Evolutionary conservation across 1,140 invertebrate species (phyloP).

Genomic region (Diabrotica undecimpunctata): DNA sequence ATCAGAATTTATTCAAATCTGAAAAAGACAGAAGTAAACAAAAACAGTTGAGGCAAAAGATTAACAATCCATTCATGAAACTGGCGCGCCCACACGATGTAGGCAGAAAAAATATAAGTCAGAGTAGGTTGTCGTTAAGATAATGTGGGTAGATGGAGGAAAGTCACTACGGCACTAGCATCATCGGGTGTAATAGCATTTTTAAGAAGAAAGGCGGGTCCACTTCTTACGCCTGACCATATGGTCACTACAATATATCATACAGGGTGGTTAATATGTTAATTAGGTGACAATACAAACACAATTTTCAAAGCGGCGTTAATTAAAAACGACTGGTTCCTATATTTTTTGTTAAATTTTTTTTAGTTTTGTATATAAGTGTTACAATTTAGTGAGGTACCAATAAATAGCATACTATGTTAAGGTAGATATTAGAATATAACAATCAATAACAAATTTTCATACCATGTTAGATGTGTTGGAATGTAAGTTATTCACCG

Average conservation of each 20-base stretch:
- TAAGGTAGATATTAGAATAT: too few relatives aligned
- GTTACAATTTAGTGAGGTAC: too few relatives aligned
- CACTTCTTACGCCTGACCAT: constrained; percentile 4
- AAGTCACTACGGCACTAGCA: not conserved
- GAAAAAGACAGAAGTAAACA: constrained; percentile 2
- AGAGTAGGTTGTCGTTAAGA: constrained; percentile 6
- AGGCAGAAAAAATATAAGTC: constrained; percentile 13
- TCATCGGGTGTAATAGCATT: constrained; percentile 4
- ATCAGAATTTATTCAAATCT: not conserved
- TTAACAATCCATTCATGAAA: constrained; percentile 15
- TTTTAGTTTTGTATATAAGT: too few relatives aligned
- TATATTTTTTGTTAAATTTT: too few relatives aligned
- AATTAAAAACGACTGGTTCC: too few relatives aligned
- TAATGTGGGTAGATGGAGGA: constrained; percentile 12
- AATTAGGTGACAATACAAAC: too few relatives aligned
- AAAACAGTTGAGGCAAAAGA: not conserved
- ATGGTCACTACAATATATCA: constrained; percentile 8
- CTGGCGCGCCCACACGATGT: constrained; percentile 4
- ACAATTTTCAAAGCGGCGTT: too few relatives aligned
- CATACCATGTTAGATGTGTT: too few relatives aligned
- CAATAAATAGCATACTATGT: too few relatives aligned
- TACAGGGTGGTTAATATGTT: constrained; percentile 2
- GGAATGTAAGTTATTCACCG: too few relatives aligned
- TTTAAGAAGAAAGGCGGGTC: constrained; percentile 4
- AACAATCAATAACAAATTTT: too few relatives aligned